A percentile compares a stretch with the other conserved stretches of the same genome.
phyloP scores from a whole-genome alignment of 1,140 invertebrate species.

The Dendroctonus ponderosae region DNA sequence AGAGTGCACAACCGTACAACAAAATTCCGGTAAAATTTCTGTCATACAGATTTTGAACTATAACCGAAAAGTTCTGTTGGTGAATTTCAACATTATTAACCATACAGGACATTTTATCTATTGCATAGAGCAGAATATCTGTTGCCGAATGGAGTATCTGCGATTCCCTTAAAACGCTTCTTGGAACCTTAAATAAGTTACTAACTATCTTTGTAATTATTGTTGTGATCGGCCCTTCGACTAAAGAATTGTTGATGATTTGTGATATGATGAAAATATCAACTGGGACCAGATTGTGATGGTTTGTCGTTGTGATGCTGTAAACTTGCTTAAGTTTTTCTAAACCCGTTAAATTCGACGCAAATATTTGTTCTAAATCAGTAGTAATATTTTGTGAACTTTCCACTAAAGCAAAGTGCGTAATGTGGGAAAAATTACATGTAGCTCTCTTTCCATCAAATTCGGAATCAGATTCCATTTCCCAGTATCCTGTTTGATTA shows the following conservation, averaged over 20 bases:
- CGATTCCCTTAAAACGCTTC: constrained; percentile 27
- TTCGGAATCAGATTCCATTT: constrained; percentile 2
- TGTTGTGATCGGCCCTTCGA: not conserved
- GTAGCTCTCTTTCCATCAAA: not conserved
- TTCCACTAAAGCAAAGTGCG: constrained; percentile 27
- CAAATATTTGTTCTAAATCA: constrained; percentile 31
- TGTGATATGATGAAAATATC: constrained; percentile 32
- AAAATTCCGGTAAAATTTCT: constrained; percentile 32
- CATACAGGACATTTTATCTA: constrained; percentile 32
- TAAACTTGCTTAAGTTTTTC: constrained; percentile 32
- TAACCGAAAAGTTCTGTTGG: constrained; percentile 30
- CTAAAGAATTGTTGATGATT: constrained; percentile 14
- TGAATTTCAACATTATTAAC: constrained; percentile 3
- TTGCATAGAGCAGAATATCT: constrained; percentile 36
- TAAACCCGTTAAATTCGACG: constrained; percentile 19
- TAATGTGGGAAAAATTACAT: constrained; percentile 15
- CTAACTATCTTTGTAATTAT: constrained; percentile 29
- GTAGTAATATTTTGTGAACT: constrained; percentile 31
- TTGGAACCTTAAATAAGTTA: constrained; percentile 24
- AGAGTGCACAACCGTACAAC: constrained; percentile 19
- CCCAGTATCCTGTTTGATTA: constrained; percentile 17
- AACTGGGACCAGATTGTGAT: constrained; percentile 13
- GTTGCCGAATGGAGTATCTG: constrained; percentile 36
- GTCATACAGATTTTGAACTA: constrained; percentile 23
- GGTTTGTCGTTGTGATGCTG: constrained; percentile 9